A percentile compares a stretch with the other conserved stretches of the same genome.
phyloP scores from a whole-genome alignment of 1,140 invertebrate species.

The Macrosteles quadrilineatus region DNA sequence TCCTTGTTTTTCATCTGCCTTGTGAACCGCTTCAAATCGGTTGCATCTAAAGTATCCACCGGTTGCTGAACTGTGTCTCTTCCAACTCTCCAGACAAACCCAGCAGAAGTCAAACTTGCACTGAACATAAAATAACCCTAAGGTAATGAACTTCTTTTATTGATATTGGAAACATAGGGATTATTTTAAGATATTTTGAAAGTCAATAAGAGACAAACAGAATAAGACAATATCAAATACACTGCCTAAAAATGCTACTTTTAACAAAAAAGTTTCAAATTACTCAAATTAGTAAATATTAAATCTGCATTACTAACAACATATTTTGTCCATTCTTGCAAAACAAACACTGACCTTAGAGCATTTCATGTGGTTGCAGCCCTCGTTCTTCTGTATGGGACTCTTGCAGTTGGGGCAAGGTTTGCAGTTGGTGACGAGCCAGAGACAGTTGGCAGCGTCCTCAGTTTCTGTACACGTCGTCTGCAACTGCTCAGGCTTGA shows the following conservation, averaged over 20 bases:
- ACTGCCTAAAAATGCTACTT: too few relatives aligned
- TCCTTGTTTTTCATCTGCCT: conserved; percentile 65
- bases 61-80: conserved; percentile 69
- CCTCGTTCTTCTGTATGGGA: conserved; percentile 77
- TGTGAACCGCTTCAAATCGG: conserved; percentile 65
- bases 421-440: conserved; percentile 74
- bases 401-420: conserved; percentile 72
- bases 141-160: too few relatives aligned
- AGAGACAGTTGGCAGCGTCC: conserved; percentile 69
- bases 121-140: too few relatives aligned
- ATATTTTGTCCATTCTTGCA: too few relatives aligned
- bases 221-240: too few relatives aligned
- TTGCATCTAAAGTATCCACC: conserved; percentile 76
- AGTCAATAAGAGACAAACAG: too few relatives aligned
- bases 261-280: too few relatives aligned
- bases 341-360: conserved; percentile 66
- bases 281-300: too few relatives aligned
- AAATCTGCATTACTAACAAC: too few relatives aligned
- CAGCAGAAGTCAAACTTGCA: conserved; percentile 78
- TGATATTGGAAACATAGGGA: too few relatives aligned
- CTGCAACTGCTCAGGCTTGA: conserved; percentile 65
- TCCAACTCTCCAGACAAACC: conserved; percentile 76
- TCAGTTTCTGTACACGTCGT: conserved; percentile 61
- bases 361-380: conserved; percentile 79
- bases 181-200: too few relatives aligned